A percentile compares a stretch with the other conserved stretches of the same genome.
These are phyloP conservation scores for Sylvia atricapilla DNA, from an alignment of 2,113 vertebrate genomes.

Conservation along the genomic window DNA sequence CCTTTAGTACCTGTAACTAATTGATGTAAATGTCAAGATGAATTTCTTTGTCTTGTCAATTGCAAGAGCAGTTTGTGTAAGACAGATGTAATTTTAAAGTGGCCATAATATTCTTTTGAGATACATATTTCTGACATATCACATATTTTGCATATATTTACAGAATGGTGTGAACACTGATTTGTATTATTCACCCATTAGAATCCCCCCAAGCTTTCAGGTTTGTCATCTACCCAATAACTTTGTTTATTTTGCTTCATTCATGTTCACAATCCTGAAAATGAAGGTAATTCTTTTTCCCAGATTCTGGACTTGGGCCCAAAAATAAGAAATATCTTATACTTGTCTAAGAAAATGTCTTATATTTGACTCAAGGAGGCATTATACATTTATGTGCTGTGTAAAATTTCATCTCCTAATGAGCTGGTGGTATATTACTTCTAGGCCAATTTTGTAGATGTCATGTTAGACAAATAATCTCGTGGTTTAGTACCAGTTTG, in stretches of 20 bases:
- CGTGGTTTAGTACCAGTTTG: not conserved
- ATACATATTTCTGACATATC: not conserved
- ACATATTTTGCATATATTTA: not conserved
- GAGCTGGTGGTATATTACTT: not conserved
- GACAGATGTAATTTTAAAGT: not conserved
- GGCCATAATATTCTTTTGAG: not conserved
- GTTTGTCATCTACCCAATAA: not conserved
- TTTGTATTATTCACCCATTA: not conserved
- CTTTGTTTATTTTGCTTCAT: not conserved
- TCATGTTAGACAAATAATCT: not conserved
- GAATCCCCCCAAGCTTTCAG: not conserved
- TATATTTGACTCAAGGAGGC: not conserved
- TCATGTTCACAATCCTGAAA: not conserved
- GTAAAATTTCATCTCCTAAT: not conserved
- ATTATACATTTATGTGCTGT: not conserved
- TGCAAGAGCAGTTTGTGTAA: not conserved
- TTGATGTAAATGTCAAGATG: not conserved
- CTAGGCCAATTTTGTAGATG: not conserved
- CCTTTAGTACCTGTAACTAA: not conserved
- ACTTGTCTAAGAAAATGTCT: not conserved
- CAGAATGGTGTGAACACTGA: not conserved
- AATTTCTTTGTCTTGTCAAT: not conserved
- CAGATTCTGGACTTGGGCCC: not conserved
- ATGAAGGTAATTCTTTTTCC: not conserved
- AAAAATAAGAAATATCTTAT: not conserved